phyloP scores from a whole-genome alignment of 1,140 invertebrate species.

The Zaprionus kolodkinae region DNA sequence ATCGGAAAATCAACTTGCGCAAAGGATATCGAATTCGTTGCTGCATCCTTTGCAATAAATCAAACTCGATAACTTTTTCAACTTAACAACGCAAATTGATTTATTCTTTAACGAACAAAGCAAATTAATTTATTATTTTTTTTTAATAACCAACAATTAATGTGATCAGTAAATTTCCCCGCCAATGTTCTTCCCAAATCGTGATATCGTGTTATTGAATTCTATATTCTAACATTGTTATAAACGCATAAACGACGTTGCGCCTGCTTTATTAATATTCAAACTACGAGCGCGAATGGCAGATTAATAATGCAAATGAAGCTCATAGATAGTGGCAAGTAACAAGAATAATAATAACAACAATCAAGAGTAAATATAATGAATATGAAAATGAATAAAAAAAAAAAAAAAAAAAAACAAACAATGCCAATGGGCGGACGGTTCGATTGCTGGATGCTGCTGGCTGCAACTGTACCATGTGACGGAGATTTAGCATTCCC shows the following conservation, averaged over 20 bases:
- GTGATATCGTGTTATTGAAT: background rate
- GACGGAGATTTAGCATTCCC: conserved; percentile 24
- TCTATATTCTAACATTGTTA: background rate
- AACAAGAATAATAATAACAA: conserved; percentile 16
- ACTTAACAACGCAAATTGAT: background rate
- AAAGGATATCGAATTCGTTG: background rate
- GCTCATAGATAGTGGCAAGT: conserved; percentile 38
- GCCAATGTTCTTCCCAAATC: background rate
- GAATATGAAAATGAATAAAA: background rate
- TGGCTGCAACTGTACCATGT: conserved; percentile 10
- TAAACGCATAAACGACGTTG: conserved; percentile 13
- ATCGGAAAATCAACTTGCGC: background rate
- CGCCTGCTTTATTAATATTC: conserved; percentile 55
- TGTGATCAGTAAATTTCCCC: background rate
- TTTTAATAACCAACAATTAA: background rate
- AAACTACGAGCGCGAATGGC: conserved; percentile 40
- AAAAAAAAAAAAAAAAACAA: background rate
- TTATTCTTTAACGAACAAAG: background rate
- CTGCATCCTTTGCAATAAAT: no score
- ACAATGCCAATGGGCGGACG: conserved; percentile 6
- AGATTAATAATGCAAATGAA: conserved; percentile 48
- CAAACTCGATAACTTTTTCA: background rate
- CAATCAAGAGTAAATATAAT: background rate
- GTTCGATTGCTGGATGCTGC: conserved; percentile 7
- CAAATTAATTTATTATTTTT: no score